Base-by-base conservation (phyloP, 92 coral and sea anemone species). In the Scolanthus callimorphus region DNA sequence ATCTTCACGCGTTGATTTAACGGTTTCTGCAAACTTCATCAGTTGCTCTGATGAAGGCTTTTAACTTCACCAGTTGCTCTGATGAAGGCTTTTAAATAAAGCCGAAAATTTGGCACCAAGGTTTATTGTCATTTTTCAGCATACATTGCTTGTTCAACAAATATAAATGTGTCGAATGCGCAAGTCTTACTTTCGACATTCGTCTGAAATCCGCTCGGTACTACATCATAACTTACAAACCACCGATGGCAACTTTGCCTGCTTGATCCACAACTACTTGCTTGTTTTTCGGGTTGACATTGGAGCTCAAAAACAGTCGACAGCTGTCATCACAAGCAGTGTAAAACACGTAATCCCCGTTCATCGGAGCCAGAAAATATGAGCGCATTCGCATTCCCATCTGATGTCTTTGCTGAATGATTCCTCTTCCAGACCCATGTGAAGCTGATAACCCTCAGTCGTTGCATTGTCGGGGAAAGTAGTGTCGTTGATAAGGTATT, bases 281-380 rank as follows among this genome's bases (percentile, higher is more conserved):
- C 46, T 69, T 69, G 17, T 57, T 20, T 38, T 52, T 15, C 8
- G 89, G 83, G 31, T 63, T 82, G 12, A 63, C 39, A 11, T 67
- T 74, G 17, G 39, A 29, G 66, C 89, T 82, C 25, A 82, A 27
- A 56, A 49, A 82, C 55, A 82, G 4, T 30, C 27, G 51, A 38
- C 89, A 82, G 9, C 37, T 44, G 34, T 82, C 83, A 29, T 82
- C 89, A 21, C 89, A 82, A 9, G 29, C 44, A 4, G 79, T 69
- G 20, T 50, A 56, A 43, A 82, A 82, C 8, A 83, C 57, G 71
- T 44, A 69, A 43, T 63, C 76, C 11, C 89, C 83, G 3, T 78
- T 69, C 52, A 60, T 43, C 20, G 70, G 69, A 31, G 79, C 79
- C 29, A 39, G 63, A 21, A 82, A 70, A 53, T 82, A 82, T 23